Evolutionary conservation across 1,140 invertebrate species (phyloP), one percentile per base, ranked within the genome.

Genomic region (Polypedilum pembai): DNA sequence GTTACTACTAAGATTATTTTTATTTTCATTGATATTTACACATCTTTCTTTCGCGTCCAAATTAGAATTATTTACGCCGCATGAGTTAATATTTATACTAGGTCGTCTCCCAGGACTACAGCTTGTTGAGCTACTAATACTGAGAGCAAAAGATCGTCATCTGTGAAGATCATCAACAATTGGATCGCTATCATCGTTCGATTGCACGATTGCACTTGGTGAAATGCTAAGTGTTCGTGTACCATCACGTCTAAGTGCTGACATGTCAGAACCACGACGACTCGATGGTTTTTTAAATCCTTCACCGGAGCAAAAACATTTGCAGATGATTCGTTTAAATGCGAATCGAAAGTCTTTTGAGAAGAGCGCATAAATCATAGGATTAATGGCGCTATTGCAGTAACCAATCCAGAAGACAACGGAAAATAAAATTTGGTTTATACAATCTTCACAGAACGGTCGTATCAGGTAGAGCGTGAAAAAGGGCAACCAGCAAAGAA

Each of bases 361-460:
- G 82, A 96, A 96, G 72, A 95, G 86, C 7, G 94, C 94, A 80
- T 96, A 98, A 76, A 95, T 94, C 78, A 92, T 88, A 0, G 95
- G 96, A 82, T 98, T 98, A 76, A 96, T 91, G 21, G 95, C 94
- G 10, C 93, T 96, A 83, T 98, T 98, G 81, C 94, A 94, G 82
- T 98, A 99, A 1, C 96, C 96, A 24, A 98, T 86, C 95, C 96
- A 98, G 83, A 98, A 98, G 7, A 98, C 88, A 1, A 98, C 88
- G 63, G 92, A 95, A 83, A 98, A 95, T 41, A 94, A 83, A 66
- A 92, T 86, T 0, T 89, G 88, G 74, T 91, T 87, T 41, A 94
- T 92, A 81, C 92, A 94, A 74, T 89, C 86, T 1, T 86, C 86
- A 77, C 91, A 94, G 80, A 96, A 94, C 0, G 92, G 92, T 74